phyloP scores from a whole-genome alignment of 2,797 vertebrate species.

The Microchirus variegatus region DNA sequence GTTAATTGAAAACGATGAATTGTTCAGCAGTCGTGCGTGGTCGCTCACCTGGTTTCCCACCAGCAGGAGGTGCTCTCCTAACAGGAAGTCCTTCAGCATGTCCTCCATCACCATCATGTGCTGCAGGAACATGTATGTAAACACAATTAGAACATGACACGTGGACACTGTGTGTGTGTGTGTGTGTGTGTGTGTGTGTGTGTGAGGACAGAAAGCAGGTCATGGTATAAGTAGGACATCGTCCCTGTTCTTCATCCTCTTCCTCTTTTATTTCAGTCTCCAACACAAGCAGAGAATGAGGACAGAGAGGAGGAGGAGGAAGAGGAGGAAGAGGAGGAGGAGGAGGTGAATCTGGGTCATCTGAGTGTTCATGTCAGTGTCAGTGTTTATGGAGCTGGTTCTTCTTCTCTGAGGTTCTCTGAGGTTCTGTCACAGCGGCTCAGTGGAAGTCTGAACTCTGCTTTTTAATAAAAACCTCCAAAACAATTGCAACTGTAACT shows the following conservation, averaged over 20 bases:
- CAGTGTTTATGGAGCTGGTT: too few relatives aligned
- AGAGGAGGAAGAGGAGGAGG: slow-evolving; percentile 23
- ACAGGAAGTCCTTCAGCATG: slow-evolving; percentile 96
- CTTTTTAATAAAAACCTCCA: too few relatives aligned
- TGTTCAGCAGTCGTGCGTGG: neutral
- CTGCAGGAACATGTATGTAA: slow-evolving; percentile 68
- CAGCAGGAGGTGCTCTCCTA: slow-evolving; percentile 95
- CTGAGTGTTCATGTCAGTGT: too few relatives aligned
- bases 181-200: neutral
- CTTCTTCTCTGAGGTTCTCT: too few relatives aligned
- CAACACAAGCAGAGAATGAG: slow-evolving; percentile 31
- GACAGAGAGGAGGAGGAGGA: slow-evolving; percentile 27
- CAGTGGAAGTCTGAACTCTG: too few relatives aligned
- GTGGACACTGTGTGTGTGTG: neutral
- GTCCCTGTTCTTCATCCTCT: slow-evolving; percentile 41
- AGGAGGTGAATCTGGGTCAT: slow-evolving; percentile 54
- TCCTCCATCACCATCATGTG: slow-evolving; percentile 97
- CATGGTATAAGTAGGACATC: slow-evolving; percentile 82
- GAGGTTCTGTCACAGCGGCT: too few relatives aligned
- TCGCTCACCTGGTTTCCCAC: slow-evolving; percentile 96
- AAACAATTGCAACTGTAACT: too few relatives aligned
- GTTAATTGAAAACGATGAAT: too few relatives aligned
- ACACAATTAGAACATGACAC: slow-evolving; percentile 2
- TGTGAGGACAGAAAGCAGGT: slow-evolving; percentile 79
- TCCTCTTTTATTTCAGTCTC: slow-evolving; percentile 33